Base-by-base conservation (phyloP, 2,888 invertebrate genomes). In the Schizotus pectinicornis region DNA sequence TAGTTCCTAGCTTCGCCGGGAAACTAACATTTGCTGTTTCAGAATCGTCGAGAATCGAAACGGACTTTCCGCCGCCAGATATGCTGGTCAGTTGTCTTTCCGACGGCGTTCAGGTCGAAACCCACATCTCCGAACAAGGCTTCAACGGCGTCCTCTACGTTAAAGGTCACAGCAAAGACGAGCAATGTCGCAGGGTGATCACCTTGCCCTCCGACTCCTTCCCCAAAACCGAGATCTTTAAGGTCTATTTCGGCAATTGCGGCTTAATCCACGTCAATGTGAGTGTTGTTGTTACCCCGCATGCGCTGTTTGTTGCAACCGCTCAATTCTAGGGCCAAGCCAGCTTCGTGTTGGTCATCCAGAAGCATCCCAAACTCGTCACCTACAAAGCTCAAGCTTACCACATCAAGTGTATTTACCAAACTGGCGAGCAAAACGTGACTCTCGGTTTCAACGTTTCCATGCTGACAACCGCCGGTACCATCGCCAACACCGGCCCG, bases 331-430 rank as follows among this genome's bases (percentile, higher is more conserved):
- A 91, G 91, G 95, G 95, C 47, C 87, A 94, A 77, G 95, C 95
- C 14, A 93, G 92, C 75, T 96, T 95, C 77, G 92, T 96, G 1
- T 83, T 98, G 38, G 95, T 98, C 14, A 93, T 98, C 75, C 97
- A 98, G 77, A 94, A 95, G 81, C 97, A 98, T 86, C 95, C 95
- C 0, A 94, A 94, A 82, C 84, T 98, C 49, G 91, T 97, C 47
- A 98, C 97, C 0, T 93, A 92, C 77, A 92, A 93, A 74, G 95
- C 97, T 3, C 94, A 95, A 79, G 96, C 97, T 1, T 98, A 96
- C 82, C 94, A 96, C 80, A 94, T 98, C 64, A 94, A 94, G 78
- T 97, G 97, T 78, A 90, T 95, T 53, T 97, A 97, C 78, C 93
- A 95, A 79, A 95, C 94, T 0, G 95, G 94, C 59, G 94, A 94